phyloP scores from a whole-genome alignment of 2,888 invertebrate species.

The Tinea pellionella region DNA sequence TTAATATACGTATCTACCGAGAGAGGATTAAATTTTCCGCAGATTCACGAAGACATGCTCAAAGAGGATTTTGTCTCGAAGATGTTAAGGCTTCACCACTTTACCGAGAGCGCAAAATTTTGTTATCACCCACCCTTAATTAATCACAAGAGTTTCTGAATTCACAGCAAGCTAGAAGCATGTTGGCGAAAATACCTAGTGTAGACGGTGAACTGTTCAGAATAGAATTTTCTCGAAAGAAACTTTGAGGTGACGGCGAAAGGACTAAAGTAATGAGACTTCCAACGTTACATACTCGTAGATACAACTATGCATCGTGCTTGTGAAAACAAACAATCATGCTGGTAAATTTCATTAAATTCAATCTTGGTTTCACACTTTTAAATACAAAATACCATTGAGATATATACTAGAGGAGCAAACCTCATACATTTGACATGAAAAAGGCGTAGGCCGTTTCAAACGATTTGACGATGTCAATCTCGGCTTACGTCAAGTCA shows the following conservation, averaged over 20 bases:
- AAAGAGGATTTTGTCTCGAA: slow-evolving; percentile 13
- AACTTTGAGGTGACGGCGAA: slow-evolving; percentile 2
- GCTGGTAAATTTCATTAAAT: neutral
- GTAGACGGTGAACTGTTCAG: neutral
- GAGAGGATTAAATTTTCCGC: slow-evolving; percentile 11
- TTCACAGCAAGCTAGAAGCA: slow-evolving; percentile 21
- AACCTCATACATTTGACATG: too few relatives aligned
- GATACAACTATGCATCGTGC: neutral
- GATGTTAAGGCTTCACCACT: slow-evolving; percentile 13
- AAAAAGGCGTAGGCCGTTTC: too few relatives aligned
- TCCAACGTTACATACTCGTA: neutral
- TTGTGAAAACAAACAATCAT: neutral
- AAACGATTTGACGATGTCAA: too few relatives aligned
- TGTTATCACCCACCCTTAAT: slow-evolving; percentile 18
- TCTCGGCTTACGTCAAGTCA: too few relatives aligned
- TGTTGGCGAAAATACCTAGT: slow-evolving; percentile 14
- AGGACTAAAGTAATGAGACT: slow-evolving; percentile 1
- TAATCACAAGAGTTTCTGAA: slow-evolving; percentile 20
- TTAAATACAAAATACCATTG: neutral
- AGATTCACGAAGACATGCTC: slow-evolving; percentile 1
- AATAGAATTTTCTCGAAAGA: neutral
- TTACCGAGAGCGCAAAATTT: slow-evolving; percentile 14
- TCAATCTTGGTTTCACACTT: neutral
- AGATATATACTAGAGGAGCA: too few relatives aligned
- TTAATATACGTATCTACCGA: neutral